Evolutionary conservation across 2,113 vertebrate genomes (phyloP).

Genomic region (Amazona guildingii): DNA sequence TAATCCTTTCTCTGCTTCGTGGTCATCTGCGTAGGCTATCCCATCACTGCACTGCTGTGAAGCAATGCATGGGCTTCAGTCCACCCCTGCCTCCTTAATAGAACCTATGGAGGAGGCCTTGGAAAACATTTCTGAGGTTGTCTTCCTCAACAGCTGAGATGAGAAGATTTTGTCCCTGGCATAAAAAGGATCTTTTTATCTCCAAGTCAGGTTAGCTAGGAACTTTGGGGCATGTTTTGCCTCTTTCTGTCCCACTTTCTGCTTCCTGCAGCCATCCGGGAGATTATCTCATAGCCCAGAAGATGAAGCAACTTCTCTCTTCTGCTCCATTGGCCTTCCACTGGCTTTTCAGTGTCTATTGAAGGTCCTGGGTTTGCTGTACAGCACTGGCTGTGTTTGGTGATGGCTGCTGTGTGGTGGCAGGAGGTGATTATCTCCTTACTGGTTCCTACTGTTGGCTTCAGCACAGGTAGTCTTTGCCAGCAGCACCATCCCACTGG

Average conservation of each 20-base stretch:
- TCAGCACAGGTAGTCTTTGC: background rate
- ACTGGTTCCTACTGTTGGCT: background rate
- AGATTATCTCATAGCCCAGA: background rate
- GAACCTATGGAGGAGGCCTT: background rate
- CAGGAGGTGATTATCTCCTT: background rate
- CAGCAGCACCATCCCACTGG: background rate
- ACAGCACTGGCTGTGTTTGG: background rate
- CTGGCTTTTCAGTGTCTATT: background rate
- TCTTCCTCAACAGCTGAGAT: background rate
- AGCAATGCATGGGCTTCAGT: background rate
- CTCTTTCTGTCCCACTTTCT: background rate
- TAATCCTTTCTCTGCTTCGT: background rate
- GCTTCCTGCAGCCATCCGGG: accelerated
- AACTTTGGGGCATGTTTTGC: background rate
- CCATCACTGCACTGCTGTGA: background rate
- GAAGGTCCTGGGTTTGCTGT: background rate
- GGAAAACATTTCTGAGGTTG: background rate
- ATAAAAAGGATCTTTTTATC: background rate
- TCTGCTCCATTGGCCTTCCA: background rate
- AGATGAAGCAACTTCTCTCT: background rate
- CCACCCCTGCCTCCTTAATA: background rate
- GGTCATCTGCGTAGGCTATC: background rate
- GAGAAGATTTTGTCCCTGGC: background rate
- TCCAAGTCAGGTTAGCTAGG: background rate
- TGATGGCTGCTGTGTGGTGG: background rate